Conservation (phyloP, 1,140 invertebrate genomes). For the Carcinoscorpius rotundicauda region DNA sequence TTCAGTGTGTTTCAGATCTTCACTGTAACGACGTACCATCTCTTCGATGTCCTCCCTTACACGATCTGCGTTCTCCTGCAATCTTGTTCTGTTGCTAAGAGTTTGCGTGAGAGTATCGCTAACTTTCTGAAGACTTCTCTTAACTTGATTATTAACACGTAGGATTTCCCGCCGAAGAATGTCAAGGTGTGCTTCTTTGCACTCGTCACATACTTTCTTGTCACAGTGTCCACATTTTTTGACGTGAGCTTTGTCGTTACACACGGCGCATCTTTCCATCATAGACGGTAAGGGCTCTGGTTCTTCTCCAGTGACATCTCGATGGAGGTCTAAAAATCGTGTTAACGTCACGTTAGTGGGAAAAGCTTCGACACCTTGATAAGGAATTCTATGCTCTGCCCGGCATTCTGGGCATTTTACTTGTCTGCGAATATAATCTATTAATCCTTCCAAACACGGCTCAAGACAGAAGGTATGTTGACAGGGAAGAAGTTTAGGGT, state of each 20-base stretch:
- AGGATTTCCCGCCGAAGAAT: slow-evolving; percentile 83
- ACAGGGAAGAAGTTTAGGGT: slow-evolving; percentile 94
- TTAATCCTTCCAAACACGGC: slow-evolving; percentile 89
- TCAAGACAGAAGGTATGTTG: slow-evolving; percentile 99
- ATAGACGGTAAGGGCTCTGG: slow-evolving; percentile 24
- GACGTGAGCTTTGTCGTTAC: slow-evolving; percentile 87
- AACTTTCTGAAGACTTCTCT: slow-evolving; percentile 12
- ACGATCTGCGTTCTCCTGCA: slow-evolving; percentile 16
- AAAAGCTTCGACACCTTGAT: slow-evolving; percentile 77
- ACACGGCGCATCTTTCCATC: slow-evolving; percentile 47
- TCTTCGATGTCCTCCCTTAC: slow-evolving; percentile 21
- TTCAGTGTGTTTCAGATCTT: slow-evolving; percentile 42
- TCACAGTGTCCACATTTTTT: slow-evolving; percentile 83
- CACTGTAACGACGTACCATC: slow-evolving; percentile 15
- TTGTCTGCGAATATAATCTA: slow-evolving; percentile 82
- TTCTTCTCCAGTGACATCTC: slow-evolving; percentile 64
- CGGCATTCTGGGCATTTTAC: slow-evolving; percentile 98
- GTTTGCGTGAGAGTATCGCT: slow-evolving; percentile 5
- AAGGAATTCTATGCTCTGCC: slow-evolving; percentile 89
- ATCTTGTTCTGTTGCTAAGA: slow-evolving; percentile 13
- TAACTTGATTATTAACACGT: slow-evolving; percentile 44
- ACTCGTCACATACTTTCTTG: slow-evolving; percentile 79
- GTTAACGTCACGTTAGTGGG: slow-evolving; percentile 91
- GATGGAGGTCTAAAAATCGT: slow-evolving; percentile 84
- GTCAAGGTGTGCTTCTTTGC: slow-evolving; percentile 85